Evolutionary conservation across 1,140 invertebrate species (phyloP).

Genomic region (Aphidius gifuensis): DNA sequence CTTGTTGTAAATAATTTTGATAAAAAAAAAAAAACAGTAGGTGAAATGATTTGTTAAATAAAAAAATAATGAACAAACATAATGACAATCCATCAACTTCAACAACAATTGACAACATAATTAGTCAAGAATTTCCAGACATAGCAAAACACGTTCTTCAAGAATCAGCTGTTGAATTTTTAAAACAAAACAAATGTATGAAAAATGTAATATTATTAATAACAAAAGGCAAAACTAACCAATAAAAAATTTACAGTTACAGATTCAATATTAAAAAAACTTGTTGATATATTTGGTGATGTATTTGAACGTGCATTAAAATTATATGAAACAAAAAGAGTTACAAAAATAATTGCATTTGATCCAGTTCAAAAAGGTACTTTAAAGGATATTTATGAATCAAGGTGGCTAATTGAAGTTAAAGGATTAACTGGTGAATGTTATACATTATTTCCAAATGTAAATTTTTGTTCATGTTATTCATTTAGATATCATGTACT

Average conservation of each 20-base stretch:
- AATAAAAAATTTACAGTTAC: slow-evolving; percentile 39
- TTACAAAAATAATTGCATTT: slow-evolving; percentile 44
- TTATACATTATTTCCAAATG: slow-evolving; percentile 60
- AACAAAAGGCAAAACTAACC: background rate
- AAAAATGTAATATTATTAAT: slow-evolving; percentile 3
- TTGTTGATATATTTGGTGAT: slow-evolving; percentile 59
- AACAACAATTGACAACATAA: background rate
- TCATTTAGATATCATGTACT: slow-evolving; percentile 58
- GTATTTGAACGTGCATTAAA: slow-evolving; percentile 60
- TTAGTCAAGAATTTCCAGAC: slow-evolving; percentile 2
- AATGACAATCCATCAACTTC: background rate
- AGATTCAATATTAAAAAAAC: slow-evolving; percentile 55
- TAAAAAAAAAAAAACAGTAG: no score
- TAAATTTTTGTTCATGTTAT: slow-evolving; percentile 64
- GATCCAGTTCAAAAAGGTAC: slow-evolving; percentile 45
- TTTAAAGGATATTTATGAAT: slow-evolving; percentile 32
- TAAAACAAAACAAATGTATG: slow-evolving; percentile 38
- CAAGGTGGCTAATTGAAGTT: slow-evolving; percentile 56
- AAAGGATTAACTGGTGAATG: slow-evolving; percentile 56
- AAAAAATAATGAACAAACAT: no score
- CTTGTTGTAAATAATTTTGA: no score
- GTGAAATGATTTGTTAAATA: no score
- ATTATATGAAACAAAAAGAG: slow-evolving; percentile 57
- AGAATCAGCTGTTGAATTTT: slow-evolving; percentile 33
- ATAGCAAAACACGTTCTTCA: slow-evolving; percentile 28